Evolutionary conservation across 2,113 vertebrate species (phyloP).

Genomic region (Thamnophis sirtalis): DNA sequence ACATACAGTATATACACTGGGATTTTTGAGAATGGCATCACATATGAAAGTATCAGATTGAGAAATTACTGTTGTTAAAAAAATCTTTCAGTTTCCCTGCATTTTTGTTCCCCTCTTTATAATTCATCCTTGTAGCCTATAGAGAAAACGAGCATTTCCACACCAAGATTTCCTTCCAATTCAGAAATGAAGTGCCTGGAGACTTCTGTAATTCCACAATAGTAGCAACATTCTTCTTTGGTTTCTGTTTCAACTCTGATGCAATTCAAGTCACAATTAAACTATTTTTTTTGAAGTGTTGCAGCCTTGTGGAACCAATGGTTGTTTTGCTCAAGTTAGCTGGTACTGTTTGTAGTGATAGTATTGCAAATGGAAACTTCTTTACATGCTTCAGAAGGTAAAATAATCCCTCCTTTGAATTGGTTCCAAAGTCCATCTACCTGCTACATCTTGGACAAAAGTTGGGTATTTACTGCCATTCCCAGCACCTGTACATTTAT

Average conservation of each 20-base stretch:
- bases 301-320: not conserved
- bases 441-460: not conserved
- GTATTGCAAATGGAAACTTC: not conserved
- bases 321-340: not conserved
- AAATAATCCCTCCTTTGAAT: not conserved
- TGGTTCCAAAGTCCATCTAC: not conserved
- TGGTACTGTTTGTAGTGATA: not conserved
- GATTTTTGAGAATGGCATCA: not conserved
- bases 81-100: not conserved
- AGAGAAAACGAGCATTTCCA: not conserved
- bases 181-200: not conserved
- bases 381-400: not conserved
- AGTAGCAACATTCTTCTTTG: not conserved
- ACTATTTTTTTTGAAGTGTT: not conserved
- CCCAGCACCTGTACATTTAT: not conserved
- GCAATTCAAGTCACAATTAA: not conserved
- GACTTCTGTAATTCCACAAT: not conserved
- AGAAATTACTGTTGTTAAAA: not conserved
- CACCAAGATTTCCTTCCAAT: not conserved
- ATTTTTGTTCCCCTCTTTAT: not conserved
- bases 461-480: not conserved
- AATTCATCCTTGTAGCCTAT: not conserved
- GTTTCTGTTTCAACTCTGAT: not conserved
- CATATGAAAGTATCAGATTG: not conserved
- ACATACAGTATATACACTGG: not conserved